Evolutionary conservation across 2,113 vertebrate species (phyloP).

Genomic region (Perccottus glenii): DNA sequence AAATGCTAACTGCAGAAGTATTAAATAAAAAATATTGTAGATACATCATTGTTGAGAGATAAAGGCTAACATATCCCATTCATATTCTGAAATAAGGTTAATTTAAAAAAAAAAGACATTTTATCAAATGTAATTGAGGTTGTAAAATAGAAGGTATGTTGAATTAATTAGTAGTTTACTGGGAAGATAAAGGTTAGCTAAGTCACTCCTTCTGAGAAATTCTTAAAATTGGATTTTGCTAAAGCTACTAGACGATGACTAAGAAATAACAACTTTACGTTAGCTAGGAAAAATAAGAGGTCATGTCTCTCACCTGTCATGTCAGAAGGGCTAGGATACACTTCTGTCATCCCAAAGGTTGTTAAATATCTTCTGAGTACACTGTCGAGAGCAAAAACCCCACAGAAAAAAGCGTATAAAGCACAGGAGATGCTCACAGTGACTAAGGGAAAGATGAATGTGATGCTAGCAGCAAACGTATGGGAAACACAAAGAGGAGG

Average conservation of each 20-base stretch:
- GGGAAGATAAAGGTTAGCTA: too few relatives aligned
- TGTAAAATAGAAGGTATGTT: too few relatives aligned
- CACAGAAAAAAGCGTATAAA: not conserved
- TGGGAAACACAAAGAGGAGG: not conserved
- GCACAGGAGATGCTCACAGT: slow-evolving; percentile 15
- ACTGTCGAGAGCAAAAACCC: not conserved
- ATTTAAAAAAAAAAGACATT: too few relatives aligned
- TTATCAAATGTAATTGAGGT: too few relatives aligned
- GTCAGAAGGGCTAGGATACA: slow-evolving; percentile 32
- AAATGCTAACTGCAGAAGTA: too few relatives aligned
- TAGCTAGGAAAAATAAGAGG: too few relatives aligned
- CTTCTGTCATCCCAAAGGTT: slow-evolving; percentile 55
- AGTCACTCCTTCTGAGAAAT: too few relatives aligned
- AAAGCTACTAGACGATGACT: not conserved
- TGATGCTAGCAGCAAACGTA: slow-evolving; percentile 12
- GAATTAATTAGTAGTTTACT: too few relatives aligned
- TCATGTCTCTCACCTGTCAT: slow-evolving; percentile 55
- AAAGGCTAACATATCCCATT: too few relatives aligned
- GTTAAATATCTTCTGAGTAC: not conserved
- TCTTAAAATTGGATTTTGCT: not conserved
- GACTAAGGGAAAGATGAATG: slow-evolving; percentile 39
- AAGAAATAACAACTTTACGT: not conserved
- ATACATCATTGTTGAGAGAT: too few relatives aligned
- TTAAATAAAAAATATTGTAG: too few relatives aligned
- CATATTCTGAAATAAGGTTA: too few relatives aligned